Base-by-base conservation (phyloP, 2,113 vertebrate species). In the Xiphorhynchus elegans region DNA sequence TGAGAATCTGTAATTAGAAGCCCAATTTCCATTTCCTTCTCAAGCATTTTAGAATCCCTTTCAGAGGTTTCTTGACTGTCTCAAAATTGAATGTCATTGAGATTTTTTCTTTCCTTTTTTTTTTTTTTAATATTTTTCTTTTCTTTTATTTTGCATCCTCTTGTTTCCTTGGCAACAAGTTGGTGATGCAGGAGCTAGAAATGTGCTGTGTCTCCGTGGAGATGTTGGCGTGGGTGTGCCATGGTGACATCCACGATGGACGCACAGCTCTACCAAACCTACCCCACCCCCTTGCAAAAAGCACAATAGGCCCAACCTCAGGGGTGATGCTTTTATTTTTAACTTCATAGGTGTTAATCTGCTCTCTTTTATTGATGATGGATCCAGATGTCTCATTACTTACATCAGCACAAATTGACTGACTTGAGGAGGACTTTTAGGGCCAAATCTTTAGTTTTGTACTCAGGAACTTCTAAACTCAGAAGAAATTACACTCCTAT, bases 141-240 rank as follows among this genome's bases (percentile, higher is more conserved):
- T 67, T 35, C 5, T 59, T 59, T 23, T 29, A 24, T 29, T 73
- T 95, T 97, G 89, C 96, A 97, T 97, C 97, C 80, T 98, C 96
- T 93, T 91, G 98, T 98, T 98, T 98, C 98, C 98, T 97, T 98
- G 98, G 98, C 96, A 98, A 98, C 98, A 97, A 97, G 96, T 98
- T 98, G 97, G 95, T 97, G 97, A 98, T 98, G 97, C 95, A 98
- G 96, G 94, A 97, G 95, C 97, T 97, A 96, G 95, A 97, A 98
- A 97, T 98, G 96, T 96, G 96, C 96, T 97, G 69, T 92, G 97
- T 98, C 97, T 97, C 98, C 91, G 88, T 97, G 97, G 98, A 97
- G 97, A 98, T 97, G 85, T 92, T 97, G 95, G 95, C 96, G 95
- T 97, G 97, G 97, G 98, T 97, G 97, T 97, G 96, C 97, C 82